A percentile compares a stretch with the other conserved stretches of the same genome.
Evolutionary conservation across 2,113 vertebrate genomes (phyloP).

Genomic region (Pluvialis apricaria): DNA sequence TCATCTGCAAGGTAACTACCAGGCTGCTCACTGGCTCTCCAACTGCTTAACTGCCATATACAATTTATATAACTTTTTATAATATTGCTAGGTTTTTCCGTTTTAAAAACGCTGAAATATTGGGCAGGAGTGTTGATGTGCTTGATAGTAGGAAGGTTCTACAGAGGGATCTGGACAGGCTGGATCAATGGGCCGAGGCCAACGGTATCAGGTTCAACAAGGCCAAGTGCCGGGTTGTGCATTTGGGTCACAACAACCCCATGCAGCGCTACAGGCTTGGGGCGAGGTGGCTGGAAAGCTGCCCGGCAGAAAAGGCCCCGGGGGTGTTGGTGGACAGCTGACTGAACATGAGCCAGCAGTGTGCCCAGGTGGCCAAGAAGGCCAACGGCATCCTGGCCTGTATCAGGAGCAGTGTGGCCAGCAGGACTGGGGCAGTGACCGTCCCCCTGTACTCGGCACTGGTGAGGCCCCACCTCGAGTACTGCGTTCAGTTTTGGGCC

Average conservation of each 20-base stretch:
- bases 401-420: background rate
- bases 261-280: background rate
- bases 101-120: background rate
- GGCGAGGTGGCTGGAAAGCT: background rate
- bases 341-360: background rate
- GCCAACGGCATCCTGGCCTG: background rate
- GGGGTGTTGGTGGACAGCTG: background rate
- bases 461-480: background rate
- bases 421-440: background rate
- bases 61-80: background rate
- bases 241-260: background rate
- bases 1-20: background rate
- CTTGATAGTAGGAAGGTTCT: background rate
- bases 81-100: background rate
- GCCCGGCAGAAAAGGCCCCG: background rate
- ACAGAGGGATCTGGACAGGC: background rate
- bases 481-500: background rate
- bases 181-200: background rate
- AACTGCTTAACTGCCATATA: background rate
- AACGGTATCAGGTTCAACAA: background rate
- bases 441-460: background rate
- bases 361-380: background rate
- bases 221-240: background rate
- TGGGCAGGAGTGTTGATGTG: background rate
- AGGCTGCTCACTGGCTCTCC: background rate